These are phyloP conservation scores for Rhodophaea formosa DNA, from an alignment of 2,888 invertebrate species.

Conservation along the genomic window DNA sequence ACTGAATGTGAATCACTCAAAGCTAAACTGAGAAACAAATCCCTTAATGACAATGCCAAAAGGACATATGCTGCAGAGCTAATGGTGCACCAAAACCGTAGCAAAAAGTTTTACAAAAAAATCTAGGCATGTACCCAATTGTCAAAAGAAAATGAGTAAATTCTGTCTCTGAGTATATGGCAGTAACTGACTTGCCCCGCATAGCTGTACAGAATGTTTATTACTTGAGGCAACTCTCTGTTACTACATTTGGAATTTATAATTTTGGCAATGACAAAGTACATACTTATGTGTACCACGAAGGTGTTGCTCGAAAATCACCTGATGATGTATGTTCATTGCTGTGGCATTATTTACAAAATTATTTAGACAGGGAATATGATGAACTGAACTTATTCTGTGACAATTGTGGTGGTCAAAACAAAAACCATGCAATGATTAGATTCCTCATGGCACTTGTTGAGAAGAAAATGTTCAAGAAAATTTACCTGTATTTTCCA, in stretches of 20 bases:
- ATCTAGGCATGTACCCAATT: background rate
- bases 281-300: conserved; percentile 1
- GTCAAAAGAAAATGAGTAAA: background rate
- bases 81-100: background rate
- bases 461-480: too few species aligned
- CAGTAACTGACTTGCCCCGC: background rate
- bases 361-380: background rate
- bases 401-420: background rate
- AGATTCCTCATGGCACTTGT: too few species aligned
- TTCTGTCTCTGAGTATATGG: background rate
- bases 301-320: background rate
- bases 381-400: background rate
- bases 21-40: background rate
- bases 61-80: background rate
- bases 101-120: background rate
- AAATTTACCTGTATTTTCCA: too few species aligned
- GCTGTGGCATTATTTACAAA: background rate
- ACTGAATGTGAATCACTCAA: background rate
- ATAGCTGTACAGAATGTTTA: background rate
- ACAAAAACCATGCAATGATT: background rate
- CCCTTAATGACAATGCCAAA: background rate
- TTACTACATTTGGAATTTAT: background rate
- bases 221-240: background rate
- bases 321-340: background rate
- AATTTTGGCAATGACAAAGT: background rate